These are phyloP conservation scores for Verasper variegatus DNA, from an alignment of 2,113 vertebrate species.

Conservation along the genomic window DNA sequence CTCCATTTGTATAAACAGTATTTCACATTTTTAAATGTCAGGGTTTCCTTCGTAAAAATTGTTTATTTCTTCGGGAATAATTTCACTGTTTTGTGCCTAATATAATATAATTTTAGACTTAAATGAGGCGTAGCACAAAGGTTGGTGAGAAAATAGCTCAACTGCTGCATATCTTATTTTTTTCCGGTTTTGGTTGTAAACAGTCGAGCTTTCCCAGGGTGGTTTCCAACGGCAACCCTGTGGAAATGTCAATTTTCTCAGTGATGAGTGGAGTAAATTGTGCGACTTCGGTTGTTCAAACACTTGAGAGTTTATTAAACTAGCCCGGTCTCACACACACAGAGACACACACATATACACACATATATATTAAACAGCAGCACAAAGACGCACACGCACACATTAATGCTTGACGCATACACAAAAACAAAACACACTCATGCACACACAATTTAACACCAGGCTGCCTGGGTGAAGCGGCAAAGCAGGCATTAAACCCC, in stretches of 20 bases:
- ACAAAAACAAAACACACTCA: conserved; percentile 30
- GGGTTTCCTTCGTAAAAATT: not conserved
- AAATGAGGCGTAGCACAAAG: not conserved
- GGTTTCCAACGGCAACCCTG: conserved; percentile 72
- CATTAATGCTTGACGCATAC: conserved; percentile 3
- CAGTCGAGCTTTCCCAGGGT: conserved; percentile 69
- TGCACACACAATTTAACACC: conserved; percentile 29
- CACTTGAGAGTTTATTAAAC: conserved; percentile 73
- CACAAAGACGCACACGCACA: not conserved
- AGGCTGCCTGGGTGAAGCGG: conserved; percentile 23
- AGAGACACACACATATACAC: not conserved
- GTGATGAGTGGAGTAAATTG: conserved; percentile 65
- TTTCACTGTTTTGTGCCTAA: not conserved
- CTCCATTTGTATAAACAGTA: conserved; percentile 21
- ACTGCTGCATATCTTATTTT: too few species aligned
- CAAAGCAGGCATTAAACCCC: conserved; percentile 43
- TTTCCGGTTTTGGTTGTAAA: conserved; percentile 34
- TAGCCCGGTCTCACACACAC: not conserved
- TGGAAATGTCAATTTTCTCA: conserved; percentile 70
- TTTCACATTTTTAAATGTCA: conserved; percentile 9
- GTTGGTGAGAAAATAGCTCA: too few species aligned
- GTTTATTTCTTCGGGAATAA: not conserved
- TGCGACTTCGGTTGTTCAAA: conserved; percentile 65
- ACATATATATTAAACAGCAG: conserved; percentile 4
- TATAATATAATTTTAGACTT: too few species aligned